These are phyloP conservation scores for Hemichromis elongatus DNA, from an alignment of 2,113 vertebrate genomes.

Conservation along the genomic window DNA sequence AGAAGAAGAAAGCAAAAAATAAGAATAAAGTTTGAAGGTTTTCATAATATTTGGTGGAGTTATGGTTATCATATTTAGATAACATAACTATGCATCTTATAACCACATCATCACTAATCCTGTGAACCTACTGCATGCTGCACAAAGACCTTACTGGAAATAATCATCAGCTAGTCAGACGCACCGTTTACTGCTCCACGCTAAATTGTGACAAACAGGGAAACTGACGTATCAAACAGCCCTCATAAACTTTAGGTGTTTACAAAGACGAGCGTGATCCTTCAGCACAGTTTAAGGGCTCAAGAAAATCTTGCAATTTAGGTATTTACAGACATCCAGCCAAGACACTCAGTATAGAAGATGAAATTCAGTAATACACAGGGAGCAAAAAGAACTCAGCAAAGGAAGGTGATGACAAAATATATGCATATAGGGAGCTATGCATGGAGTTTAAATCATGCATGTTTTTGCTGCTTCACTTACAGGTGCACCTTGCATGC, in stretches of 20 bases:
- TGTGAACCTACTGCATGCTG: neutral
- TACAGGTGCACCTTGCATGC: slow-evolving; percentile 84
- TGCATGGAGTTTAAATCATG: neutral
- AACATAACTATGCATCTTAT: neutral
- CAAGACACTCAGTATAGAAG: neutral
- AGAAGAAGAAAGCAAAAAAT: neutral
- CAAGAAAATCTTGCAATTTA: neutral
- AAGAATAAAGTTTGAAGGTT: neutral
- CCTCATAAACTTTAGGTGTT: neutral
- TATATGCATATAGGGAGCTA: neutral
- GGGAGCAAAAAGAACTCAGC: neutral
- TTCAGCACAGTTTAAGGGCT: neutral
- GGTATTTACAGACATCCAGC: neutral
- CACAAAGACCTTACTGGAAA: neutral
- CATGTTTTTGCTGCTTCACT: slow-evolving; percentile 52
- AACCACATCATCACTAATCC: neutral
- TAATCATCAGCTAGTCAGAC: neutral
- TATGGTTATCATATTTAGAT: neutral
- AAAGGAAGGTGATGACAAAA: neutral
- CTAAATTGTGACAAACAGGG: neutral
- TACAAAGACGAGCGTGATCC: neutral
- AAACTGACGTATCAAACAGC: neutral
- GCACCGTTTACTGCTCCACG: neutral
- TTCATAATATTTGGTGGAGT: neutral
- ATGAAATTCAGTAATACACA: neutral